Evolutionary conservation across 2,797 vertebrate species (phyloP).

Genomic region (Eidolon dupreanum): DNA sequence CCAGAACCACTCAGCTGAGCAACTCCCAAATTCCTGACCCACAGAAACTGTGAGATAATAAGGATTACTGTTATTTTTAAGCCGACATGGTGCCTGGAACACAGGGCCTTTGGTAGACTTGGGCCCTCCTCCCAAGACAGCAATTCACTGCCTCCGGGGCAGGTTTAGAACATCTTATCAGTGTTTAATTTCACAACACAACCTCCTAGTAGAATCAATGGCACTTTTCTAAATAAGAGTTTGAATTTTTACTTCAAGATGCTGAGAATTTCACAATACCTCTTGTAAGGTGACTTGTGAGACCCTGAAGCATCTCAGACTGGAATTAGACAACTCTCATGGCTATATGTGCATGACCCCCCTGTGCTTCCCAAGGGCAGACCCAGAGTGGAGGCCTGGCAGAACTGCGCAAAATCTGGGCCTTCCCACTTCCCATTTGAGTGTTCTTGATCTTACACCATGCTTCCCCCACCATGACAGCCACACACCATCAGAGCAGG

Average conservation of each 20-base stretch:
- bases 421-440: background rate
- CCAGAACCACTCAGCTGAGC: background rate
- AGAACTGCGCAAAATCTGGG: background rate
- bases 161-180: constrained; percentile 1
- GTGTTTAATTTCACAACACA: constrained; percentile 52
- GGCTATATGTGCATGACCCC: background rate
- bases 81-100: background rate
- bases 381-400: fast-evolving
- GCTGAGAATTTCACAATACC: constrained; percentile 43
- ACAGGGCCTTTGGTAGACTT: background rate
- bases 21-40: background rate
- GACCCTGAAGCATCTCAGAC: background rate
- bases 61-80: background rate
- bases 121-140: background rate
- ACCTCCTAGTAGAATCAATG: background rate
- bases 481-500: background rate
- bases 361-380: background rate
- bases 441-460: background rate
- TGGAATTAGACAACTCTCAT: background rate
- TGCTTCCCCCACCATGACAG: background rate
- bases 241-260: constrained; percentile 53
- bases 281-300: constrained; percentile 7
- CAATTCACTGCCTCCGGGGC: background rate
- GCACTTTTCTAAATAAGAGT: background rate
- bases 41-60: background rate